These are phyloP conservation scores for Gavia stellata DNA, from an alignment of 2,113 vertebrate species.

Conservation along the genomic window DNA sequence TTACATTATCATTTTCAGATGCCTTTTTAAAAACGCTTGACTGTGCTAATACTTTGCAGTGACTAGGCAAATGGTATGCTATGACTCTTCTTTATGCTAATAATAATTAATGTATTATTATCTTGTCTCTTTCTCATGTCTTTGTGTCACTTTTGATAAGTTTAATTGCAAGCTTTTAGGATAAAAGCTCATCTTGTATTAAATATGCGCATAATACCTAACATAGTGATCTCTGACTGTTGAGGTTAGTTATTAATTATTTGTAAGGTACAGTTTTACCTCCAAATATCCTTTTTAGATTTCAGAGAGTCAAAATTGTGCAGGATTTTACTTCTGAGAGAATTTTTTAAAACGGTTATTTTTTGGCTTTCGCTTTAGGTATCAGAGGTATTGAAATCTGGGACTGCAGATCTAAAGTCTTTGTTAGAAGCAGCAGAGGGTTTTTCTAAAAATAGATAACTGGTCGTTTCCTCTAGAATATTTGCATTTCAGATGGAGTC, in stretches of 20 bases:
- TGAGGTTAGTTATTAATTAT: neutral
- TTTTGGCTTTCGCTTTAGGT: neutral
- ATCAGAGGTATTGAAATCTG: neutral
- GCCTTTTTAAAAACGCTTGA: neutral
- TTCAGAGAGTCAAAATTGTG: neutral
- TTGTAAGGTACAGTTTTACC: neutral
- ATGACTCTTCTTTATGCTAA: constrained; percentile 39
- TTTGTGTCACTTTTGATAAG: constrained; percentile 33
- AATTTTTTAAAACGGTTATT: neutral
- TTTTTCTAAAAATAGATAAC: constrained; percentile 9
- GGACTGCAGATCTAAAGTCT: neutral
- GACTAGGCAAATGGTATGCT: constrained; percentile 56
- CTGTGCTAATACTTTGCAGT: constrained; percentile 13
- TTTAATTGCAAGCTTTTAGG: constrained; percentile 48
- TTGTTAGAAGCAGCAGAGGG: neutral
- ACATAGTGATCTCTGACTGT: neutral
- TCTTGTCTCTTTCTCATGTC: constrained; percentile 29
- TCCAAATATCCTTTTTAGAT: neutral
- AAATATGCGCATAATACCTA: neutral
- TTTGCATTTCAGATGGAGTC: constrained; percentile 12
- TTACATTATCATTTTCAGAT: neutral
- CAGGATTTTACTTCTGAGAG: neutral
- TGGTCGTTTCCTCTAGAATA: constrained; percentile 6
- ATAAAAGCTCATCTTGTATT: constrained; percentile 14
- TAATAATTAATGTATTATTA: constrained; percentile 55